A percentile compares a stretch with the other conserved stretches of the same genome.
Evolutionary conservation across 2,113 vertebrate species (phyloP).

Genomic region (Petrocephalus microphthalmus): DNA sequence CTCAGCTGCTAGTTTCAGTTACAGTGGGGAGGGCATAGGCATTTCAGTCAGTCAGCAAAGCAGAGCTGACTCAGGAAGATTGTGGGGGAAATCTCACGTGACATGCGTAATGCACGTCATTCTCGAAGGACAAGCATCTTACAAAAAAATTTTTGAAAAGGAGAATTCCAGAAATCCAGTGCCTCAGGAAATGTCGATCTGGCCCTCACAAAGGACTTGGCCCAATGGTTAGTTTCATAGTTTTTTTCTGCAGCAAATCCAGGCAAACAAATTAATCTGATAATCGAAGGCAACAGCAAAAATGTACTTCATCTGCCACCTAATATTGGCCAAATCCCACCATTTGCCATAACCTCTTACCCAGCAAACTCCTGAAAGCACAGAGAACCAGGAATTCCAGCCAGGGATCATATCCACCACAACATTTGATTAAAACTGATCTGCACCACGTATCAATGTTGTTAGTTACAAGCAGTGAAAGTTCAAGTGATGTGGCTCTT

Average conservation of each 20-base stretch:
- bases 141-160: neutral
- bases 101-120: neutral
- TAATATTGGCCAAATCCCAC: neutral
- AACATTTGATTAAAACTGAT: neutral
- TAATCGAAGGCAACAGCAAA: neutral
- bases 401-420: neutral
- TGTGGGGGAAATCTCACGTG: neutral
- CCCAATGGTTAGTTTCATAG: neutral
- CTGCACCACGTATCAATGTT: neutral
- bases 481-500: neutral
- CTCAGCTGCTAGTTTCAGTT: neutral
- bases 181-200: neutral
- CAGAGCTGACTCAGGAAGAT: neutral
- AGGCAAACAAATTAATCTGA: neutral
- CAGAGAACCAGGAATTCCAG: neutral
- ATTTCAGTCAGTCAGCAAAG: conserved; percentile 14
- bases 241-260: neutral
- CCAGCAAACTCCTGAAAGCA: neutral
- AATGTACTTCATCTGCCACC: neutral
- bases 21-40: neutral
- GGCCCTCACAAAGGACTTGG: neutral
- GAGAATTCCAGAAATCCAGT: neutral
- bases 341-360: neutral
- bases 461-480: neutral
- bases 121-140: conserved; percentile 7